Percentiles rank a stretch among this genome's conserved stretches.
phyloP scores from a whole-genome alignment of 2,888 invertebrate species.

The Baronia brevicornis region DNA sequence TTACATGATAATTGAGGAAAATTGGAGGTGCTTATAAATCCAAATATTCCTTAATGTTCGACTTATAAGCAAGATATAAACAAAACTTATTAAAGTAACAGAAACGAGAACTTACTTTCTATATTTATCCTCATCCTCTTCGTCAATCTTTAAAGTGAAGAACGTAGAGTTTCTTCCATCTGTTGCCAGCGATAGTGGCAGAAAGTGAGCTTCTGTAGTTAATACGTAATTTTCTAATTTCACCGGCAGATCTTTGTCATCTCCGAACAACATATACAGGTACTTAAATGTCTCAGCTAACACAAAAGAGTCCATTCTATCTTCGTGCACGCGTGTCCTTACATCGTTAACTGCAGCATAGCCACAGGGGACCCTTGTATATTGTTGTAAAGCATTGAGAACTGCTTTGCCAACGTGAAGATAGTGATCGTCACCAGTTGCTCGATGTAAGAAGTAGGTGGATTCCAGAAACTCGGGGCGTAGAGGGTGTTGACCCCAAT shows the following conservation, averaged over 20 bases:
- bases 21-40: too few relatives aligned
- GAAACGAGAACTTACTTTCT: constrained; percentile 50
- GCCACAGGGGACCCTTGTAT: constrained; percentile 95
- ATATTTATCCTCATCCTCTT: constrained; percentile 59
- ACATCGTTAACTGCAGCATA: constrained; percentile 98
- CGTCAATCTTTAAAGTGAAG: constrained; percentile 63
- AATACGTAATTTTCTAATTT: constrained; percentile 91
- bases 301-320: constrained; percentile 99
- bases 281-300: constrained; percentile 99
- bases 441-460: constrained; percentile 96
- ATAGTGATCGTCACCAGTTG: constrained; percentile 97
- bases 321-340: constrained; percentile 91
- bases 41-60: too few relatives aligned
- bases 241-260: constrained; percentile 87
- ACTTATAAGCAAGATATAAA: too few relatives aligned
- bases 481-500: constrained; percentile 98
- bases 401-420: constrained; percentile 92
- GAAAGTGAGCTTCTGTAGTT: constrained; percentile 96
- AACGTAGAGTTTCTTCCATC: constrained; percentile 70
- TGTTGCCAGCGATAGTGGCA: constrained; percentile 89
- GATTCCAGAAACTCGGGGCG: constrained; percentile 98
- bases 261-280: constrained; percentile 92
- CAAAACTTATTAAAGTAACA: too few relatives aligned
- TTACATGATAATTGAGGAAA: constrained; percentile 1
- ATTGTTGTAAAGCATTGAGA: constrained; percentile 90